Conservation (phyloP, 2,113 vertebrate species). For the Macheiramphus alcinus region DNA sequence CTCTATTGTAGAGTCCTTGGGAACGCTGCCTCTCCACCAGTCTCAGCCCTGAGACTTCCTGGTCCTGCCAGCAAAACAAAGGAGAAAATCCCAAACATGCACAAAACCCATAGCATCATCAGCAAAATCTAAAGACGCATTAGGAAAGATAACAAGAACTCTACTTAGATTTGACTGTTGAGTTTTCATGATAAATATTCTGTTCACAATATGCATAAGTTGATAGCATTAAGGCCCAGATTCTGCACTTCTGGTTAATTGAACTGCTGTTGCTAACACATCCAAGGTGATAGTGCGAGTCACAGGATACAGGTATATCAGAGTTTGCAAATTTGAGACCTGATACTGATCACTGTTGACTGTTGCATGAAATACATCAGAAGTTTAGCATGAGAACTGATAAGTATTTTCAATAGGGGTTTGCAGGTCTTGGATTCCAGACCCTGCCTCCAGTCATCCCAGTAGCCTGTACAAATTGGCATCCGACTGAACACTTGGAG, state of each 20-base stretch:
- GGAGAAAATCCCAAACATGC: not conserved
- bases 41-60: conserved; percentile 7
- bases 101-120: not conserved
- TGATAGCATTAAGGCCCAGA: not conserved
- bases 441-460: not conserved
- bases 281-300: not conserved
- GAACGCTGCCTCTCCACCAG: not conserved
- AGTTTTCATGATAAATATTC: not conserved
- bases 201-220: not conserved
- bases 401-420: not conserved
- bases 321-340: not conserved
- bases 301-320: not conserved
- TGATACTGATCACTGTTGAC: not conserved
- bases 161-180: not conserved
- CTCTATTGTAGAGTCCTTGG: conserved; percentile 40
- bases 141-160: not conserved
- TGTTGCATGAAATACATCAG: not conserved
- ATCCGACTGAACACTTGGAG: not conserved
- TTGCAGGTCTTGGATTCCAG: not conserved
- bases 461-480: not conserved
- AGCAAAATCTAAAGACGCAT: not conserved
- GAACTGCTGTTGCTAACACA: not conserved
- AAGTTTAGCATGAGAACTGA: not conserved
- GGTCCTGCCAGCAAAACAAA: conserved; percentile 12
- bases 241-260: not conserved